Base-by-base conservation (phyloP, 2,113 vertebrate species). In the Daphoenositta chrysoptera region DNA sequence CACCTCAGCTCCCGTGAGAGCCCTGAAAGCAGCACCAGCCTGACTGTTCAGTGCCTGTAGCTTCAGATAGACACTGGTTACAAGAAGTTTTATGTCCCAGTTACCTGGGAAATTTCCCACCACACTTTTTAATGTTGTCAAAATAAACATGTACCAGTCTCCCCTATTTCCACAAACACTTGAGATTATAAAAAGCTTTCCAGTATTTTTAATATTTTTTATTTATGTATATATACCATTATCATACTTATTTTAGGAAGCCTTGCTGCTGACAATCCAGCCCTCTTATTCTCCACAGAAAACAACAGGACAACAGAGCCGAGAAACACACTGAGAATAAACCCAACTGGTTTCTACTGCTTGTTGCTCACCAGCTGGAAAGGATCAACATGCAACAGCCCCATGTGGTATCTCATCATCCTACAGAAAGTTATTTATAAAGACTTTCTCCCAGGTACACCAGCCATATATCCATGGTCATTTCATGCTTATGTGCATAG, bases 401-500 rank as follows among this genome's bases (percentile, higher is more conserved):
- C 72, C 27, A 22, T 31, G 10, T 60, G 61, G 21, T 30, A 71
- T 45, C 66, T 54, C 51, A 63, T 44, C 48, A 63, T 30, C 23
- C 53, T 54, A 35, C 0, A 71, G 13, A 11, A 57, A 63, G 39
- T 53, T 48, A 21, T 13, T 56, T 26, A 42, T 16, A 45, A 31
- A 30, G 35, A 47, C 39, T 37, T 54, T 47, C 30, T 47, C 53
- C 61, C n/a, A 45, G 47, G 35, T 18, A 71, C 44, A 75, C 5
- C 31, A 88, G 37, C 50, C 50, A 47, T 30, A 26, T 2, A 51
- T 37, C 10, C 33, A 24, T 8, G 18, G 35, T 26, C 35, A 45
- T 2, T 20, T 39, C 53, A 64, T 0, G 1, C 7, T 70, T 44
- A 18, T 1, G 5, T 50, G 54, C n/a, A 10, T 2, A 39, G 45